Conservation (phyloP, 2,113 vertebrate genomes). For the Garra rufa region DNA sequence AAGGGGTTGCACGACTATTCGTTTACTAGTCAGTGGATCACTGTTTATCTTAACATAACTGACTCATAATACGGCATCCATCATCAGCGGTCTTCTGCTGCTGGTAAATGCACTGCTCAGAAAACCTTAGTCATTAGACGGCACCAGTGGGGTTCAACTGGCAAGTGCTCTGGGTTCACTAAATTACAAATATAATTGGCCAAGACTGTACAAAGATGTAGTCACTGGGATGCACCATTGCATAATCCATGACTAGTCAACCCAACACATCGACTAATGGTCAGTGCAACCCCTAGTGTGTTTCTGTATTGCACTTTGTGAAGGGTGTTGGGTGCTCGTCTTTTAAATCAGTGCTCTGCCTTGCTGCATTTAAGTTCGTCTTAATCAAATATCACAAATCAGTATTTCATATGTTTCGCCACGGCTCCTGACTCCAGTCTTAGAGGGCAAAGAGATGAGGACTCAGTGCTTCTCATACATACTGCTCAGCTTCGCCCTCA, state of each 20-base stretch:
- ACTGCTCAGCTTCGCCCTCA: slow-evolving; percentile 92
- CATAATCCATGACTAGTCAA: neutral
- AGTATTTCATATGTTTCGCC: neutral
- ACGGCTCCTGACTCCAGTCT: slow-evolving; percentile 20
- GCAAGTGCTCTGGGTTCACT: neutral
- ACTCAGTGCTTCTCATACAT: slow-evolving; percentile 81
- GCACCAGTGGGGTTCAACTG: neutral
- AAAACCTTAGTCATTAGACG: neutral
- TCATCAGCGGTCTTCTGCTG: neutral
- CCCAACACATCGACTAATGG: neutral
- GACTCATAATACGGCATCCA: slow-evolving; percentile 51
- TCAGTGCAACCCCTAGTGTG: slow-evolving; percentile 5
- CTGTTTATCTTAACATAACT: neutral
- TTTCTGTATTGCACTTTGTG: neutral
- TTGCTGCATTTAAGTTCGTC: slow-evolving; percentile 82
- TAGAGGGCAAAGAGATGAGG: neutral
- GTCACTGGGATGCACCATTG: neutral
- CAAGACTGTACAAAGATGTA: neutral
- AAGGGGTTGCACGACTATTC: slow-evolving; percentile 6
- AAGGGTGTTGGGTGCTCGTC: neutral
- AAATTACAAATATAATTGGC: neutral
- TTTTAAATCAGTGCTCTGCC: slow-evolving; percentile 67
- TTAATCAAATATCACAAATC: slow-evolving; percentile 30
- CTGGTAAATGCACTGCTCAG: neutral
- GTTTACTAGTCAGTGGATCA: slow-evolving; percentile 54